A percentile compares a stretch with the other conserved stretches of the same genome.
These are phyloP conservation scores for Myiozetetes cayanensis DNA, from an alignment of 2,113 vertebrate genomes.

Conservation along the genomic window DNA sequence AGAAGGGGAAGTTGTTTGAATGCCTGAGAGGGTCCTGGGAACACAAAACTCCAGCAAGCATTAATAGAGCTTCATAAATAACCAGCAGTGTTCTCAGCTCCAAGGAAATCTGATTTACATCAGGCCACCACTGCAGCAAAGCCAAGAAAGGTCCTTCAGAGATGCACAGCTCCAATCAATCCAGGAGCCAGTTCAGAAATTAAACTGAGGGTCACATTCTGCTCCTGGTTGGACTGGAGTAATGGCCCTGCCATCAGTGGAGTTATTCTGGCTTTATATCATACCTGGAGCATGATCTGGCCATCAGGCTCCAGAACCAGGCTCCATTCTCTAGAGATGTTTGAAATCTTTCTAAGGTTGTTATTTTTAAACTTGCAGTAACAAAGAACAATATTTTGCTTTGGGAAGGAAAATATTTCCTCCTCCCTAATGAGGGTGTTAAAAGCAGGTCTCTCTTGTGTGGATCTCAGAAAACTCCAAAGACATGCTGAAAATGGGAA, in stretches of 20 bases:
- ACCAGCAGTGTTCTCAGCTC: not conserved
- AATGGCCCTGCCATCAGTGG: not conserved
- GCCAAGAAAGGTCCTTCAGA: slow-evolving; percentile 11
- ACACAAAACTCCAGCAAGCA: slow-evolving; percentile 7
- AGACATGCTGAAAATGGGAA: not conserved
- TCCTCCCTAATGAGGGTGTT: not conserved
- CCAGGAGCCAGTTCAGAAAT: slow-evolving; percentile 35
- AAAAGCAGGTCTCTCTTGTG: not conserved
- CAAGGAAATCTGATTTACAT: slow-evolving; percentile 53
- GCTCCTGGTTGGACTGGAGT: not conserved
- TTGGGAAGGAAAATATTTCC: not conserved
- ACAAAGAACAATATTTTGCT: not conserved
- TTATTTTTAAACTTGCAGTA: not conserved
- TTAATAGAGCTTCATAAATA: slow-evolving; percentile 34
- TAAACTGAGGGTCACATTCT: slow-evolving; percentile 42
- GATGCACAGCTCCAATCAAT: slow-evolving; percentile 37
- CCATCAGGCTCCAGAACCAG: not conserved
- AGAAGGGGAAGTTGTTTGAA: slow-evolving; percentile 16
- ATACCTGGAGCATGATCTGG: not conserved
- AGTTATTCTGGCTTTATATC: not conserved
- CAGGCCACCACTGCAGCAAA: slow-evolving; percentile 1
- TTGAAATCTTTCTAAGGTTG: not conserved
- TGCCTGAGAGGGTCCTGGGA: not conserved
- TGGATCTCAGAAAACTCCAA: not conserved
- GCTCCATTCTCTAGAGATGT: not conserved